Evolutionary conservation across 1,140 invertebrate genomes (phyloP).

Genomic region (Drosophila malerkotliana): DNA sequence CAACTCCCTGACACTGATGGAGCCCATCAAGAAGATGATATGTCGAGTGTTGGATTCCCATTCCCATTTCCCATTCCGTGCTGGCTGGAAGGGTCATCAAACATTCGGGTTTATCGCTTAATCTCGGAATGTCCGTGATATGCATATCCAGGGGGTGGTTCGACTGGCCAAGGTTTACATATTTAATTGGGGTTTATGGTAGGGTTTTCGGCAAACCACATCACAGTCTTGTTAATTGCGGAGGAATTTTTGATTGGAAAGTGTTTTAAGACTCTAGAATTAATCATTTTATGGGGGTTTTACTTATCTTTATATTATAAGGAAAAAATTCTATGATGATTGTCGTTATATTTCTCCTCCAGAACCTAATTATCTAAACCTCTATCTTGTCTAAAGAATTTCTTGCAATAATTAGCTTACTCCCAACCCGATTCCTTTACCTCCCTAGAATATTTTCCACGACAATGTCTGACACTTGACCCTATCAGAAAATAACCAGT

Average conservation of each 20-base stretch:
- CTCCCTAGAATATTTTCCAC: slow-evolving; percentile 16
- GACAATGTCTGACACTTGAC: slow-evolving; percentile 66
- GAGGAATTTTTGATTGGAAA: slow-evolving; percentile 10
- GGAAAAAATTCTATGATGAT: no score
- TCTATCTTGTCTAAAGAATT: slow-evolving; percentile 53
- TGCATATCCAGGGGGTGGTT: slow-evolving; percentile 24
- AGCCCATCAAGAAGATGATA: slow-evolving; percentile 52
- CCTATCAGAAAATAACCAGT: slow-evolving; percentile 76
- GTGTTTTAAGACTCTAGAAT: not conserved
- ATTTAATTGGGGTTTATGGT: slow-evolving; percentile 39
- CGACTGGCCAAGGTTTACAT: slow-evolving; percentile 14
- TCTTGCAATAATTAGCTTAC: slow-evolving; percentile 58
- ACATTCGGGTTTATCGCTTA: slow-evolving; percentile 34
- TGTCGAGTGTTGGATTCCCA: slow-evolving; percentile 29
- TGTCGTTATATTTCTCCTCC: slow-evolving; percentile 7
- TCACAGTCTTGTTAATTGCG: not conserved
- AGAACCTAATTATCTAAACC: not conserved
- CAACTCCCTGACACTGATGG: slow-evolving; percentile 56
- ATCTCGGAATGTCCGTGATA: slow-evolving; percentile 60
- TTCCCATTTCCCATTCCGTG: not conserved
- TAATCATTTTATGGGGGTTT: not conserved
- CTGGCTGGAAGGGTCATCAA: slow-evolving; percentile 29
- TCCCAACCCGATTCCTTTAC: slow-evolving; percentile 12
- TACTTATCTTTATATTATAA: not conserved
- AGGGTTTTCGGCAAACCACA: slow-evolving; percentile 1